These are phyloP conservation scores for Rhinoraja longicauda DNA, from an alignment of 2,797 vertebrate species.

Conservation along the genomic window DNA sequence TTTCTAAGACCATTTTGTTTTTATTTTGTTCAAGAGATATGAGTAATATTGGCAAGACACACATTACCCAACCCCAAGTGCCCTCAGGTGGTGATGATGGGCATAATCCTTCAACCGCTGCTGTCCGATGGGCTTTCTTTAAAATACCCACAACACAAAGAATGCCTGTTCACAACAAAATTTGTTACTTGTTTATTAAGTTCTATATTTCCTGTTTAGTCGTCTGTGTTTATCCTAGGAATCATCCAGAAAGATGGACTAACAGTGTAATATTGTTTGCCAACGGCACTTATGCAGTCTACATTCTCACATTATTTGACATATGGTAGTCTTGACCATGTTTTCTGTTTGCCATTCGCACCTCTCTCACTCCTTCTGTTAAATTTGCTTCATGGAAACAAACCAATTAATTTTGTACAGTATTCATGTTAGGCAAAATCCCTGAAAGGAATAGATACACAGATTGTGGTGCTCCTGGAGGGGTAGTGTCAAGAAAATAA, in stretches of 20 bases:
- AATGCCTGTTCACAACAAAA: not conserved
- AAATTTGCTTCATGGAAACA: conserved; percentile 22
- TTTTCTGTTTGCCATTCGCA: conserved; percentile 21
- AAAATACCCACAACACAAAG: not conserved
- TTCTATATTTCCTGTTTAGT: not conserved
- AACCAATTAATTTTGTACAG: conserved; percentile 35
- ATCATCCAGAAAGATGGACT: not conserved
- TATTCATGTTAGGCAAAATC: not conserved
- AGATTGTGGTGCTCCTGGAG: not conserved
- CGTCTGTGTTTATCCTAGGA: not conserved
- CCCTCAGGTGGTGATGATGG: not conserved
- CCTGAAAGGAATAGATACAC: conserved; percentile 26
- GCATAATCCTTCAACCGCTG: not conserved
- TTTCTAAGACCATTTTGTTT: not conserved
- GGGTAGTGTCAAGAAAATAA: not conserved
- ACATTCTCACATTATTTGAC: conserved; percentile 33
- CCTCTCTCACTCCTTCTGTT: conserved; percentile 21
- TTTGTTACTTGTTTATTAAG: not conserved
- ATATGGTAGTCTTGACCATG: conserved; percentile 29
- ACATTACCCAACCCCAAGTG: not conserved
- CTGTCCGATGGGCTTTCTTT: not conserved
- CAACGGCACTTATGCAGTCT: not conserved
- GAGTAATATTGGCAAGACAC: not conserved
- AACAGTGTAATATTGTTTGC: not conserved
- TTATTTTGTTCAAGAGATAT: not conserved